Conservation (phyloP, 2,888 invertebrate species). For the Blera fallax region DNA sequence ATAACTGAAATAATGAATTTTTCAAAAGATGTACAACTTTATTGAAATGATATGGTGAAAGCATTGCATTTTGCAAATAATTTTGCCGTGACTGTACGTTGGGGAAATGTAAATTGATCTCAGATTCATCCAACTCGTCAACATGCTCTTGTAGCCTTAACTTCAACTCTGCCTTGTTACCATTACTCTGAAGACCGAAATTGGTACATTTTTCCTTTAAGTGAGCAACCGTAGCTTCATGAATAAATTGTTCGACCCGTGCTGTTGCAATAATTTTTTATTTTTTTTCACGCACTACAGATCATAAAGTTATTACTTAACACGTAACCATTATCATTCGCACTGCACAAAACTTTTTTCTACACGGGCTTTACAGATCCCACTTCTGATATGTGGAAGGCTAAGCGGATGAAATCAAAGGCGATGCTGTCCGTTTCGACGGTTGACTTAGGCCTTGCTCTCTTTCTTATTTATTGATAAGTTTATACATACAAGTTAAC, state of each 20-base stretch:
- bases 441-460: neutral
- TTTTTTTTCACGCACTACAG: neutral
- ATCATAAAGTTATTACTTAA: neutral
- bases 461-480: neutral
- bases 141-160: slow-evolving; percentile 23
- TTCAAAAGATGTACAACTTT: too few species aligned
- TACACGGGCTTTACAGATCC: neutral
- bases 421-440: neutral
- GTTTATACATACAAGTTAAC: too few species aligned
- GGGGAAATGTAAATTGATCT: slow-evolving; percentile 14
- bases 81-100: too few species aligned
- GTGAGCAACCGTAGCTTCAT: slow-evolving; percentile 8
- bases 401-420: neutral
- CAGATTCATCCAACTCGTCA: neutral
- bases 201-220: slow-evolving; percentile 24
- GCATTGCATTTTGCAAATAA: too few species aligned
- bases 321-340: too few species aligned
- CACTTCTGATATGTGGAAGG: neutral
- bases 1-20: too few species aligned
- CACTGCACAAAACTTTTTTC: neutral
- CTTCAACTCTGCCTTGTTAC: slow-evolving; percentile 22
- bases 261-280: neutral
- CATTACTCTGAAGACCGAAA: slow-evolving; percentile 6
- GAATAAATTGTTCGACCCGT: slow-evolving; percentile 10
- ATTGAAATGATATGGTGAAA: too few species aligned